Conservation (phyloP, 2,113 vertebrate genomes). For the Cinclus cinclus region DNA sequence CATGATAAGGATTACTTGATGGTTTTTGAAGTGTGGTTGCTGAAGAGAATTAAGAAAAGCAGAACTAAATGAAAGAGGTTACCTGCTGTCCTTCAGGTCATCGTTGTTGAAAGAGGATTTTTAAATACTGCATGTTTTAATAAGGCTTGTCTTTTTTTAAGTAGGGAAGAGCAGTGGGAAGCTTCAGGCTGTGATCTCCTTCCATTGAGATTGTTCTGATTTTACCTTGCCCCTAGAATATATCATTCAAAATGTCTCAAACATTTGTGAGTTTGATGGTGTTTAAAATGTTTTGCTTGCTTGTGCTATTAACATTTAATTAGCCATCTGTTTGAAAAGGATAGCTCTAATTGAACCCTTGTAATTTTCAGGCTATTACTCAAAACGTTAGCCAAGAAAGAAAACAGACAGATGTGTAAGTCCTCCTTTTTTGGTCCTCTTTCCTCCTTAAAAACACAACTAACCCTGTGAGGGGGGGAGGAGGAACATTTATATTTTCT, state of each 20-base stretch:
- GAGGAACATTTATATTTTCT: neutral
- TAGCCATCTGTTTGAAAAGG: constrained; percentile 13
- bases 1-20: neutral
- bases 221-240: neutral
- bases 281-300: neutral
- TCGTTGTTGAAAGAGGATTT: neutral
- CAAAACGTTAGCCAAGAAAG: neutral
- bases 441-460: neutral
- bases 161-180: neutral
- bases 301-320: constrained; percentile 14
- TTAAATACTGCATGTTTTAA: neutral
- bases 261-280: neutral
- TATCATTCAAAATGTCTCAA: neutral
- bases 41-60: neutral
- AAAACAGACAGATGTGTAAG: neutral
- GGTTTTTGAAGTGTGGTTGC: neutral
- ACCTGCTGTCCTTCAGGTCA: neutral
- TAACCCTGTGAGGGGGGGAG: neutral
- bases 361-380: neutral
- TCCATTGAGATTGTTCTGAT: neutral
- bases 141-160: neutral
- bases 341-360: neutral
- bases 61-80: neutral
- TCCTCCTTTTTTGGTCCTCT: neutral
- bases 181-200: neutral